Evolutionary conservation across 2,888 invertebrate species (phyloP), one percentile per base, ranked within the genome.

Genomic region (Lithophane leautieri): DNA sequence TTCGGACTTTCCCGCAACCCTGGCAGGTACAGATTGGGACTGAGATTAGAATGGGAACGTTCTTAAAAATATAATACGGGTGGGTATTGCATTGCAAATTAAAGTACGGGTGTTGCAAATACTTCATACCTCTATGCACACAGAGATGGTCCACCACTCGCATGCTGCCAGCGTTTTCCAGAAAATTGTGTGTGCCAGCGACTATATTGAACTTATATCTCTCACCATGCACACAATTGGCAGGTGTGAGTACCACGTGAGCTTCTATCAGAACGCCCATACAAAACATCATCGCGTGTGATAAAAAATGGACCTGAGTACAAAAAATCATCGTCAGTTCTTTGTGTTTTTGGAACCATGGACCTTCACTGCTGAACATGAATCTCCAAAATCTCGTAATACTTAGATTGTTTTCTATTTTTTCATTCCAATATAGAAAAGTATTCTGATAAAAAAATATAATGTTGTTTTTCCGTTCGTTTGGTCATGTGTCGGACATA

Each of bases 201-300:
- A 88, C 90, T 22, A 96, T 88, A 0, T 90, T 84, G 81, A 96
- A 96, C 76, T 94, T 95, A 80, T 92, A 91, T 60, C 84, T 88
- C 84, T 96, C 96, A 0, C 95, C 94, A 70, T 85, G 89, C 0
- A 96, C 94, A 80, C 96, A 96, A 58, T 86, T 91, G 7, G 96
- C 96, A 14, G 95, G 93, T 7, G 96, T 95, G 11, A 96, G 76
- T 3, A 95, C 92, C n/a, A 96, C 93, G 73, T 95, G 95, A 2
- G 94, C 91, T 82, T 96, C 96, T 82, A 96, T 91, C 22, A 96
- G 78, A 9, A 93, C 90, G 3, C 96, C 96, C 54, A 91, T 79
- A 82, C 96, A 96, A 85, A 96, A 96, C 89, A 96, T 88, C 93
- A 96, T 91, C 3, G 95, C 93, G 73, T 96, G 96, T 0, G 96